phyloP scores from a whole-genome alignment of 2,888 invertebrate species.

The Nebria brevicollis region DNA sequence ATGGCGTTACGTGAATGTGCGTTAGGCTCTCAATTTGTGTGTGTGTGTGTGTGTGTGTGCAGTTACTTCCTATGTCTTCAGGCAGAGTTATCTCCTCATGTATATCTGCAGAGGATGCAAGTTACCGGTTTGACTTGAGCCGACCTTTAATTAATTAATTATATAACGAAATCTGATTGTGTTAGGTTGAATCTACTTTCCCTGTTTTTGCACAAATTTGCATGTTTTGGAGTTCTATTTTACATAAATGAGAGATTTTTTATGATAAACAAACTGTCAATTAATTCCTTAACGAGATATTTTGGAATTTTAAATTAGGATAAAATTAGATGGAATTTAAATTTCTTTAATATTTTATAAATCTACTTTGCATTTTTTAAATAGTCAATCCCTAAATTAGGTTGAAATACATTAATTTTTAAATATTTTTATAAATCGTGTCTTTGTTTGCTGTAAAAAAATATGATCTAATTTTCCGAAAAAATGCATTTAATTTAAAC shows the following conservation, averaged over 20 bases:
- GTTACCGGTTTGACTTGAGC: slow-evolving; percentile 7
- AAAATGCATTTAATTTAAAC: too few species aligned
- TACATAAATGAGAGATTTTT: neutral
- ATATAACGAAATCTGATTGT: neutral
- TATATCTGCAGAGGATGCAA: slow-evolving; percentile 23
- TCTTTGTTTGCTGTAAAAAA: too few species aligned
- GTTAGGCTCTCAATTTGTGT: slow-evolving; percentile 26
- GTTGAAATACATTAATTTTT: too few species aligned
- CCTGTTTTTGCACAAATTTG: neutral
- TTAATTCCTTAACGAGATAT: neutral
- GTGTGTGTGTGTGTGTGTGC: slow-evolving; percentile 3
- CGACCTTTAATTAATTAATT: slow-evolving; percentile 37
- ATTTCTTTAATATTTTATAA: too few species aligned
- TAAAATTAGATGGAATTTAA: neutral
- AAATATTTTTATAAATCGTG: too few species aligned
- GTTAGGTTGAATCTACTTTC: neutral
- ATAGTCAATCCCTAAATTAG: too few species aligned
- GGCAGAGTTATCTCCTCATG: slow-evolving; percentile 5
- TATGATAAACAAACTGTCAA: neutral
- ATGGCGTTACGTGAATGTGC: slow-evolving; percentile 19
- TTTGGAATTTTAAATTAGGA: neutral
- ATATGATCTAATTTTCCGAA: too few species aligned
- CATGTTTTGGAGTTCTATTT: neutral
- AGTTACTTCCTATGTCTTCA: slow-evolving; percentile 36
- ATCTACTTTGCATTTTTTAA: too few species aligned